phyloP scores from a whole-genome alignment of 2,113 vertebrate species.

The Triplophysa dalaica region DNA sequence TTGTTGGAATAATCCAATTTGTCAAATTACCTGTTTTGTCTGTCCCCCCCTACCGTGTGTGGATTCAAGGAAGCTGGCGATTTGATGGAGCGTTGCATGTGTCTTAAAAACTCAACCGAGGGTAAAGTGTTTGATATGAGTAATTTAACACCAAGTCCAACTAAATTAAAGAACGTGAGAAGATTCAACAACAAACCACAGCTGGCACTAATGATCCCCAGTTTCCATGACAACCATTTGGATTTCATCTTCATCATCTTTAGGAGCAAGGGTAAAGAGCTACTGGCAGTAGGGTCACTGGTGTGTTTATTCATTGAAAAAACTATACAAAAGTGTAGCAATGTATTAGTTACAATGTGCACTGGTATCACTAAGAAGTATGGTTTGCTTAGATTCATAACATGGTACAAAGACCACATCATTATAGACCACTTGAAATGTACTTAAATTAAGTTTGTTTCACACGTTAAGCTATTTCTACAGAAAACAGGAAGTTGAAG shows the following conservation, averaged over 20 bases:
- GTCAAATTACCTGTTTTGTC: conserved; percentile 30
- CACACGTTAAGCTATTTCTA: no score
- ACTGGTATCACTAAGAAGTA: no score
- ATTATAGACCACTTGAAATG: no score
- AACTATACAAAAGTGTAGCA: neutral
- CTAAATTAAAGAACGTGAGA: conserved; percentile 44
- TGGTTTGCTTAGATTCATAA: no score
- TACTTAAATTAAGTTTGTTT: no score
- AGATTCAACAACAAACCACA: conserved; percentile 34
- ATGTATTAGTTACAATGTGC: no score
- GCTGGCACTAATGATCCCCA: conserved; percentile 31
- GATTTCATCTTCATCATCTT: conserved; percentile 11
- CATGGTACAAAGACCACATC: no score
- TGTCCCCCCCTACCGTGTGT: conserved; percentile 1
- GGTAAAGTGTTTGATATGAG: conserved; percentile 16
- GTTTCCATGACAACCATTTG: conserved; percentile 33
- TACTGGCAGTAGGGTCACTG: conserved; percentile 7
- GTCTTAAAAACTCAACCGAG: conserved; percentile 1
- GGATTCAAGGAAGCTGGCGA: neutral
- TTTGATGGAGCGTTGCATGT: conserved; percentile 5
- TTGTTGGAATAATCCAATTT: neutral
- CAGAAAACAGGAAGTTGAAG: no score
- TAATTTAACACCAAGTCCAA: conserved; percentile 38
- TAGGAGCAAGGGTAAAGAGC: conserved; percentile 20
- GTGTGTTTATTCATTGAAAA: conserved; percentile 31